phyloP scores from a whole-genome alignment of 2,797 vertebrate genomes.

The Hylomyscus alleni region DNA sequence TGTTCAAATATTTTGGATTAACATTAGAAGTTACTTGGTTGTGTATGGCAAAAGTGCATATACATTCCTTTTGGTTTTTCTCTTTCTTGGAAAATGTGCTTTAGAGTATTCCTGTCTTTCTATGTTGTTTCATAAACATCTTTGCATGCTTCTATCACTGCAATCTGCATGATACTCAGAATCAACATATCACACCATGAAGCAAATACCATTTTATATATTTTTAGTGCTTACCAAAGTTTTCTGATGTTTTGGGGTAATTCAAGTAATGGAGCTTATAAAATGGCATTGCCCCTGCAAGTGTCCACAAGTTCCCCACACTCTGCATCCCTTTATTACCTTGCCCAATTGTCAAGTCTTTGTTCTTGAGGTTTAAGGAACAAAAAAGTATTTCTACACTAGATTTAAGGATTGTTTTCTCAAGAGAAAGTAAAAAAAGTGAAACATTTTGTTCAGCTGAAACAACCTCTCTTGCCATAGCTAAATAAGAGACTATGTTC shows the following conservation, averaged over 20 bases:
- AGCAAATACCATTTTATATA: not conserved
- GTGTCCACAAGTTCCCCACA: not conserved
- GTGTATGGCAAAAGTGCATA: not conserved
- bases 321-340: not conserved
- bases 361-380: not conserved
- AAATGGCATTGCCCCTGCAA: not conserved
- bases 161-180: constrained; percentile 1
- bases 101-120: not conserved
- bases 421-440: not conserved
- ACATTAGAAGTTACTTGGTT: not conserved
- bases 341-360: not conserved
- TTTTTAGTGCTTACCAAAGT: not conserved
- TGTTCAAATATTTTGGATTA: constrained; percentile 28
- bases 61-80: not conserved
- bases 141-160: not conserved
- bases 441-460: not conserved
- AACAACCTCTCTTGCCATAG: not conserved
- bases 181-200: not conserved
- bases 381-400: not conserved
- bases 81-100: not conserved
- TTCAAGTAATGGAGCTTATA: not conserved
- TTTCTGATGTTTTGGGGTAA: not conserved
- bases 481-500: not conserved
- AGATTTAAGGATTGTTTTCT: not conserved
- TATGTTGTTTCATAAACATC: not conserved